A percentile compares a stretch with the other conserved stretches of the same genome.
These are phyloP conservation scores for Deilephila porcellus DNA, from an alignment of 2,888 invertebrate genomes.

Conservation along the genomic window DNA sequence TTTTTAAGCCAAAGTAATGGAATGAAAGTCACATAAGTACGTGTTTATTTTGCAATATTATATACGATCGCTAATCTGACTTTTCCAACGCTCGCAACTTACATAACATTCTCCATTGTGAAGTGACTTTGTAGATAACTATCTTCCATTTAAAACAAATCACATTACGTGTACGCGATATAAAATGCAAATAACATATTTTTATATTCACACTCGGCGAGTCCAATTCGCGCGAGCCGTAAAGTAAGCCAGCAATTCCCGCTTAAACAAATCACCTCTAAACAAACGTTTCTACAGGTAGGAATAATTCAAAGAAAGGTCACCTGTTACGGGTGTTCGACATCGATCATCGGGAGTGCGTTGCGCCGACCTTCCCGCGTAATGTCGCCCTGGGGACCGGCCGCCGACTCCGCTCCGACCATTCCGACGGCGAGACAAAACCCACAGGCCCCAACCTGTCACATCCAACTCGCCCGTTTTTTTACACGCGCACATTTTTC, in stretches of 20 bases:
- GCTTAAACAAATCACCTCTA: constrained; percentile 81
- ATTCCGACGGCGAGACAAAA: constrained; percentile 67
- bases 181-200: constrained; percentile 32
- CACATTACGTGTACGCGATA: constrained; percentile 34
- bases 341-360: constrained; percentile 84
- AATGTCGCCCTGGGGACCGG: constrained; percentile 77
- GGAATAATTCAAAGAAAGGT: constrained; percentile 83
- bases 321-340: constrained; percentile 82
- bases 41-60: background rate
- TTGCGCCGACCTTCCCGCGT: constrained; percentile 75
- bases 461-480: constrained; percentile 68
- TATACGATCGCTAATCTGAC: background rate
- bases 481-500: constrained; percentile 65
- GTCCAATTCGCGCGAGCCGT: constrained; percentile 59
- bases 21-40: background rate
- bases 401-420: constrained; percentile 55
- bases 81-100: background rate
- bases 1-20: background rate
- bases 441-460: constrained; percentile 68
- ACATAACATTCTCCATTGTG: background rate
- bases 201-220: constrained; percentile 58
- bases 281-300: constrained; percentile 82
- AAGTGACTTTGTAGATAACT: background rate
- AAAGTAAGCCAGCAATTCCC: constrained; percentile 56
- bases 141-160: constrained; percentile 28